Percentiles rank a stretch among this genome's conserved stretches.
phyloP scores from a whole-genome alignment of 2,113 vertebrate species.

The Charina bottae region DNA sequence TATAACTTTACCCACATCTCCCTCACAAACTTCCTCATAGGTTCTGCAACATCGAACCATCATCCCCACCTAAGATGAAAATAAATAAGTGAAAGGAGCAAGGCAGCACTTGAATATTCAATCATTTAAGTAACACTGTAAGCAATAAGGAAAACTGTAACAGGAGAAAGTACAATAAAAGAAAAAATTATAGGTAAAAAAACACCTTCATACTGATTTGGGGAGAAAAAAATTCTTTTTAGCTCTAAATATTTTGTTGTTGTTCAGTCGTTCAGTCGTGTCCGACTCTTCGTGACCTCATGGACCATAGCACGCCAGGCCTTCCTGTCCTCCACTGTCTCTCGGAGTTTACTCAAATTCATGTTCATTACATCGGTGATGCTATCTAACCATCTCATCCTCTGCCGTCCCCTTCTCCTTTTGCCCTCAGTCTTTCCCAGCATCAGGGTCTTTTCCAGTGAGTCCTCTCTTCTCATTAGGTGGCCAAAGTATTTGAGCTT shows the following conservation, averaged over 20 bases:
- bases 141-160: not conserved
- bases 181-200: not conserved
- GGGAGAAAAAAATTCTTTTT: not conserved
- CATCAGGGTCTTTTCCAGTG: too few relatives aligned
- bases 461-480: too few relatives aligned
- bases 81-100: not conserved
- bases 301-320: too few relatives aligned
- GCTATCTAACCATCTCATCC: too few relatives aligned
- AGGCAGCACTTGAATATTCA: not conserved
- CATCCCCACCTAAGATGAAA: constrained; percentile 89
- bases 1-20: constrained; percentile 96
- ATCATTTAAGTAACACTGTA: not conserved
- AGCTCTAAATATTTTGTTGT: not conserved
- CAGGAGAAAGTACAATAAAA: not conserved
- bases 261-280: too few relatives aligned
- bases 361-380: too few relatives aligned
- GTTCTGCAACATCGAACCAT: constrained; percentile 97
- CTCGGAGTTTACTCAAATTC: too few relatives aligned
- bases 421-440: too few relatives aligned
- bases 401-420: too few relatives aligned
- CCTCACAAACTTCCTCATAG: constrained; percentile 97
- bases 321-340: too few relatives aligned
- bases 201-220: not conserved
- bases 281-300: too few relatives aligned
- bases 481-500: too few relatives aligned